Base-by-base conservation (phyloP, 2,797 vertebrate genomes). In the Phataginus tricuspis region DNA sequence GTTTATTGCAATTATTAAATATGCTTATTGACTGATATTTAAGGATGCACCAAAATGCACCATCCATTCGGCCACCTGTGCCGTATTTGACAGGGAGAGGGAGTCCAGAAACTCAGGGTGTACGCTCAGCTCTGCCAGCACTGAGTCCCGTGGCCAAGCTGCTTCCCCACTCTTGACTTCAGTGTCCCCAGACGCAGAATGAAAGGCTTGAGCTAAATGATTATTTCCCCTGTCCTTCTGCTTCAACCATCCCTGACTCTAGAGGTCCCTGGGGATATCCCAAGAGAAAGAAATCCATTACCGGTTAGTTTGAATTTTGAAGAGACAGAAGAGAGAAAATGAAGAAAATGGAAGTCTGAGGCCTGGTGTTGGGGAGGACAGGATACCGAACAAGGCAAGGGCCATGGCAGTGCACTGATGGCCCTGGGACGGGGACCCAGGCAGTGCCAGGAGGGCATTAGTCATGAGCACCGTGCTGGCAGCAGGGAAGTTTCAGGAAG, bases 341-440 rank as follows among this genome's bases (percentile, higher is more conserved):
- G 34, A 37, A 61, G 4, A 63, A 4, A 53, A 63, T 29, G 18
- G 45, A 83, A 61, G 8, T 9, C 55, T 42, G 2, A 45, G 31
- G 19, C 6, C 21, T 7, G 75, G 31, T 0, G 0, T 0, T 0
- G 23, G 31, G 39, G 31, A 3, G 29, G 31, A 13, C 12, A 29
- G 8, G 10, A 2, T 7, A 23, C 13, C 9, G 31, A 9, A 12
- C 2, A 29, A 18, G 31, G n/a, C 8, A 4, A 11, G 37, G 19
- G 75, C 5, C 0, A 0, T 19, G 39, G 7, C 2, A 2, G 10
- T 3, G 19, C 42, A 25, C 11, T 9, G n/a, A 34, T 37, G 31
- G 27, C 51, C 7, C 37, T 29, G 34, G 23, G 31, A 6, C 16
- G 19, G 79, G 37, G 21, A 16, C 12, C 11, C 19, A 18, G 19